Evolutionary conservation across 2,113 vertebrate species (phyloP).

Genomic region (human (Homo sapiens)): GRCh38 chr4:74417501-74418000

Average conservation of each 20-base stretch:
- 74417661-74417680: slow-evolving; percentile 16
- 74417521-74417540: background rate
- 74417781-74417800: too few relatives aligned
- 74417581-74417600: background rate
- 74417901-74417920: background rate
- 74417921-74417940: background rate
- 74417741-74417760: slow-evolving; percentile 9
- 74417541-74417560: background rate
- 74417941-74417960: background rate
- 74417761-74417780: background rate
- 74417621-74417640: background rate
- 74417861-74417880: background rate
- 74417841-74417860: too few relatives aligned
- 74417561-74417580: background rate
- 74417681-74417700: background rate
- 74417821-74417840: too few relatives aligned
- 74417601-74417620: background rate
- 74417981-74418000: background rate
- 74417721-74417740: background rate
- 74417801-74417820: too few relatives aligned
- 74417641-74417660: background rate
- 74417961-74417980: background rate
- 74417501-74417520: slow-evolving; percentile 14
- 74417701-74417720: background rate
- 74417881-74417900: background rate